These are phyloP conservation scores for Serrognathus titanus DNA, from an alignment of 2,888 invertebrate species.

Conservation along the genomic window DNA sequence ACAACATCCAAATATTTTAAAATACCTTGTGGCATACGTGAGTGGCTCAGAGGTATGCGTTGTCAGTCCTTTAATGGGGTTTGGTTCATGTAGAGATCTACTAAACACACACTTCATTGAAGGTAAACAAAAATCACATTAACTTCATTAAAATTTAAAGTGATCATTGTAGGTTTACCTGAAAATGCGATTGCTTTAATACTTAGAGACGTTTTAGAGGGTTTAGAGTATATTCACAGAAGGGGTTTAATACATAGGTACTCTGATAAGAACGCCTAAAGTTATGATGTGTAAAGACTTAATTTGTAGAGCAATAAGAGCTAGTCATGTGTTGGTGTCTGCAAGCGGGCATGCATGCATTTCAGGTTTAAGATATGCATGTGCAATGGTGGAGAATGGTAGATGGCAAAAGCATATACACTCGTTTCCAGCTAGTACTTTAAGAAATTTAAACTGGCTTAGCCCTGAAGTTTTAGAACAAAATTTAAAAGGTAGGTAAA, in stretches of 20 bases:
- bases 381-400: slow-evolving; percentile 69
- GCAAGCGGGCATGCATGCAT: slow-evolving; percentile 69
- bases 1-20: slow-evolving; percentile 74
- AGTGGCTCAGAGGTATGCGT: slow-evolving; percentile 73
- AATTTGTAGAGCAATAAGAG: slow-evolving; percentile 67
- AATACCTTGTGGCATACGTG: slow-evolving; percentile 74
- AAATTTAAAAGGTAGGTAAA: slow-evolving; percentile 41
- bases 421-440: slow-evolving; percentile 69
- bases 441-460: slow-evolving; percentile 78
- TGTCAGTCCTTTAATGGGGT: slow-evolving; percentile 79
- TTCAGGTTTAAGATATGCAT: slow-evolving; percentile 77
- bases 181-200: slow-evolving; percentile 79
- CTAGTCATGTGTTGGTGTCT: slow-evolving; percentile 79
- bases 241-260: slow-evolving; percentile 83
- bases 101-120: slow-evolving; percentile 70
- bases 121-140: slow-evolving; percentile 32
- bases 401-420: slow-evolving; percentile 66
- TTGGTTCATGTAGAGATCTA: slow-evolving; percentile 79
- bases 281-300: neutral
- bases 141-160: neutral
- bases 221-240: slow-evolving; percentile 79
- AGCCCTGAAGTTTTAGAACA: slow-evolving; percentile 90
- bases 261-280: slow-evolving; percentile 15
- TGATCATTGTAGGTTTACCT: slow-evolving; percentile 61
- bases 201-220: slow-evolving; percentile 72